phyloP scores from a whole-genome alignment of 30 jellyfish, hydroid and myxozoan species.

The Aurelia sp. region DNA sequence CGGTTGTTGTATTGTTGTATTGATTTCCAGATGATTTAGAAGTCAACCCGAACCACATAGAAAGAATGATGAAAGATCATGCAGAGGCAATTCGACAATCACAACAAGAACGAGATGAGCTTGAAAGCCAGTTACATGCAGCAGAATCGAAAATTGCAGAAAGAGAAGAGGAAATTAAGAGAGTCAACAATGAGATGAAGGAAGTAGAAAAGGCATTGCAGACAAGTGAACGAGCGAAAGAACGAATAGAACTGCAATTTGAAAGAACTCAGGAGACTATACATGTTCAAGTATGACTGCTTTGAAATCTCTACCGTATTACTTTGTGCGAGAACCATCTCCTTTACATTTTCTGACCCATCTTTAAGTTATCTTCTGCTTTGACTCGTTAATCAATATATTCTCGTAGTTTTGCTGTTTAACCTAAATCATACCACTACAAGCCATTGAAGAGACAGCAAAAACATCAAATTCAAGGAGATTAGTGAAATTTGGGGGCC shows the following conservation, averaged over 20 bases:
- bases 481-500: too few species aligned
- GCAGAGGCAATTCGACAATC: conserved; percentile 23
- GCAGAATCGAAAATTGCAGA: conserved; percentile 32
- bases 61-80: conserved; percentile 29
- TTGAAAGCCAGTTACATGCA: conserved; percentile 26
- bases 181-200: conserved; percentile 32
- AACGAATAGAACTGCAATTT: conserved; percentile 67
- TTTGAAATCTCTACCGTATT: too few species aligned
- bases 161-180: conserved; percentile 12
- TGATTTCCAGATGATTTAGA: conserved; percentile 59
- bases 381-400: too few species aligned
- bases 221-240: conserved; percentile 73
- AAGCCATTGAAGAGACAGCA: too few species aligned
- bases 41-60: conserved; percentile 48
- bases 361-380: too few species aligned
- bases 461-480: too few species aligned
- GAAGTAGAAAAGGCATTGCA: conserved; percentile 46
- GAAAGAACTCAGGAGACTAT: conserved; percentile 80
- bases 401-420: too few species aligned
- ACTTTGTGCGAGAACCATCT: too few species aligned
- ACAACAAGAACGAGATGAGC: conserved; percentile 44
- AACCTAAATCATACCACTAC: too few species aligned
- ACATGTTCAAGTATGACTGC: conserved; percentile 48
- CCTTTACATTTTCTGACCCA: too few species aligned
- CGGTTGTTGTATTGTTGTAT: too few species aligned